These are phyloP conservation scores for Zapornia atra DNA, from an alignment of 2,113 vertebrate species.

Conservation along the genomic window DNA sequence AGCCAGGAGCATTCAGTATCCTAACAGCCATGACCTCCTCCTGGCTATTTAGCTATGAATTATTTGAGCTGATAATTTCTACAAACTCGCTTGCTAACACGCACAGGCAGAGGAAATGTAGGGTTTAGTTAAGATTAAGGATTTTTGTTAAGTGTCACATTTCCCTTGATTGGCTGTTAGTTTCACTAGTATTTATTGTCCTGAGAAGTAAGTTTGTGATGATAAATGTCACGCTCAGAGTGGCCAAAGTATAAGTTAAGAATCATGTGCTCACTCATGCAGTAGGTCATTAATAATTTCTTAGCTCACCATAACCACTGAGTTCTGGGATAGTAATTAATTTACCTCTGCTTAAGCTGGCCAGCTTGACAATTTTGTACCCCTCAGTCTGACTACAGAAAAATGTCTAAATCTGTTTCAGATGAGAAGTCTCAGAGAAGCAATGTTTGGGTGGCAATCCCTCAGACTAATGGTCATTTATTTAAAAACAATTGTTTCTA, in stretches of 20 bases:
- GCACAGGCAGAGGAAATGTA: neutral
- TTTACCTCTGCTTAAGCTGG: neutral
- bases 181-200: neutral
- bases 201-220: neutral
- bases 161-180: neutral
- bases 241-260: neutral
- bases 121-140: neutral
- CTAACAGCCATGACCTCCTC: rapidly evolving
- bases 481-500: conserved; percentile 59
- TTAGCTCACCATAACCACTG: neutral
- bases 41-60: neutral
- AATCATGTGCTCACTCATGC: neutral
- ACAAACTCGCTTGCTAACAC: neutral
- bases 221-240: neutral
- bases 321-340: conserved; percentile 1
- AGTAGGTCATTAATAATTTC: neutral
- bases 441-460: conserved; percentile 37
- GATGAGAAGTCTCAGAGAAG: conserved; percentile 18
- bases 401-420: conserved; percentile 46
- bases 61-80: neutral
- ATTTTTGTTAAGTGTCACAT: neutral
- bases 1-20: neutral
- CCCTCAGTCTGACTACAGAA: neutral
- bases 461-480: conserved; percentile 47
- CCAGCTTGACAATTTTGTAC: conserved; percentile 1